phyloP scores from a whole-genome alignment of 2,797 vertebrate genomes.

The Argyrosomus regius region DNA sequence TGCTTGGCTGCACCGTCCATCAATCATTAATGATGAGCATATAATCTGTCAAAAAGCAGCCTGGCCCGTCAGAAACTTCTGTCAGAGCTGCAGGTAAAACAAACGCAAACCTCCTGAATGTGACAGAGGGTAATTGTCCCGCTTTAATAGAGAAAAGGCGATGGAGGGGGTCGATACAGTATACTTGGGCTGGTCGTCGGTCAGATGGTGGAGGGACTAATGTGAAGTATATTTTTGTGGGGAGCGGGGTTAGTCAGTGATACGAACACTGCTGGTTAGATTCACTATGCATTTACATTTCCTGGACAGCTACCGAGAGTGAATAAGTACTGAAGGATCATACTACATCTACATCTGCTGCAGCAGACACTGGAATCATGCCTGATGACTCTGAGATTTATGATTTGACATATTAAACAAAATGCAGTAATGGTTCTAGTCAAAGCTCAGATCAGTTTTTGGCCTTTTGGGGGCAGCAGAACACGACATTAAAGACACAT shows the following conservation, averaged over 20 bases:
- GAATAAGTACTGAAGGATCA: slow-evolving; percentile 12
- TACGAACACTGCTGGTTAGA: slow-evolving; percentile 33
- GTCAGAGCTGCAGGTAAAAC: slow-evolving; percentile 9
- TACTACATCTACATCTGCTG: not conserved
- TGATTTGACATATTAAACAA: not conserved
- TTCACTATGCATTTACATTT: slow-evolving; percentile 53
- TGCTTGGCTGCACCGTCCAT: slow-evolving; percentile 58
- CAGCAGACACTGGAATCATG: slow-evolving; percentile 1
- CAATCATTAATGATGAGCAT: not conserved
- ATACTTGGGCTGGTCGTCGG: not conserved
- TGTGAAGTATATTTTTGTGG: not conserved
- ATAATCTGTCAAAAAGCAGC: not conserved
- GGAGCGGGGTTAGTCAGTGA: not conserved
- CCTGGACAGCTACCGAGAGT: not conserved
- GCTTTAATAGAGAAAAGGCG: not conserved
- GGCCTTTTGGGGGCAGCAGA: slow-evolving; percentile 1
- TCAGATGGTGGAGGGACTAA: slow-evolving; percentile 37
- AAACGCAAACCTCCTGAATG: slow-evolving; percentile 9
- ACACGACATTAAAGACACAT: slow-evolving; percentile 6
- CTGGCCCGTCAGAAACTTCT: not conserved
- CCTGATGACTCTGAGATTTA: slow-evolving; percentile 7
- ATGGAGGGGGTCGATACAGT: not conserved
- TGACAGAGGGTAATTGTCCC: not conserved
- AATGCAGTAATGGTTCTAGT: slow-evolving; percentile 15
- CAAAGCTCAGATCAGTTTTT: not conserved